Evolutionary conservation across 2,888 invertebrate species (phyloP), one percentile per base, ranked within the genome.

Genomic region (Yponomeuta plumbellus): DNA sequence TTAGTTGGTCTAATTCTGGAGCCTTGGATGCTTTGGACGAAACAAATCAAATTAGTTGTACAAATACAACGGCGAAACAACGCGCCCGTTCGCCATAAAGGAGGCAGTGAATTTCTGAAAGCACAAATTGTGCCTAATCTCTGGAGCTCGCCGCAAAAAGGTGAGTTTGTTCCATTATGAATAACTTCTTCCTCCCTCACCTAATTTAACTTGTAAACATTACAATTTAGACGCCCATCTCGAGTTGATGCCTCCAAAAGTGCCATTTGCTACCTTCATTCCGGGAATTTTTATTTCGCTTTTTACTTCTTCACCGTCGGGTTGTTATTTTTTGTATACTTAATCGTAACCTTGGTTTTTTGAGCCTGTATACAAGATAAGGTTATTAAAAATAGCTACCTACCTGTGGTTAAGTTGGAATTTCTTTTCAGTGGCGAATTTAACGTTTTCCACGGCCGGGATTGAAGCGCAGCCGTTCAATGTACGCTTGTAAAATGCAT

Each of bases 131-230:
- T 76, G 75, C 79, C 81, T 84, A 84, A 83, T 86, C 83, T 82
- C 71, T 71, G 69, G 74, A 74, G 62, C 64, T 67, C 65, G 72
- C 80, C 80, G 71, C 81, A 82, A 84, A 84, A 85, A 84, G 84
- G 83, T 80, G 81, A 82, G 76, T 71, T 75, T 71, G 71, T 76
- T 72, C 80, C 80, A 84, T 85, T 84, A 84, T 84, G 84, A 84
- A 84, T 85, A 85, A 85, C 81, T 83, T 81, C 79, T 77, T 79
- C 76, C 76, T 77, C 78, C 80, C 81, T 83, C 84, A 80, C 84
- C 86, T 86, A 85, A 87, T 87, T 87, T 86, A 87, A 87, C 87
- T 87, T 86, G 87, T 87, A 86, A 87, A 86, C 86, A 85, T 86
- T 85, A 86, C 84, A 84, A 86, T 87, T 86, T 84, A 85, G 83